phyloP scores from a whole-genome alignment of 2,797 vertebrate genomes.

The Carapus acus region DNA sequence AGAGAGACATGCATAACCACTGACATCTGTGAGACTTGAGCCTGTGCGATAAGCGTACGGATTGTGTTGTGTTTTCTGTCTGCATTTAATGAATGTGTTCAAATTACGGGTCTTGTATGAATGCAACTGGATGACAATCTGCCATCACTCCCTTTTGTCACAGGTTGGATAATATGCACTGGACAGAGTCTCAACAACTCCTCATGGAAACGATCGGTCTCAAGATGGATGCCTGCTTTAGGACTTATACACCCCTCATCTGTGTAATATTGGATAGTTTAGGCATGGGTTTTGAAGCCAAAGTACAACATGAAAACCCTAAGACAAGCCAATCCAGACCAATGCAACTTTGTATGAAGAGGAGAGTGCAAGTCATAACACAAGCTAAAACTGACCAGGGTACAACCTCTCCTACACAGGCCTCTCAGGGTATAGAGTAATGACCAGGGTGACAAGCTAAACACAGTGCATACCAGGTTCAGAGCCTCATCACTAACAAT shows the following conservation, averaged over 20 bases:
- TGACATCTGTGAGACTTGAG: slow-evolving; percentile 40
- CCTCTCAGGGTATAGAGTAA: slow-evolving; percentile 70
- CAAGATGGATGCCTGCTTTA: slow-evolving; percentile 75
- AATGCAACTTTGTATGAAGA: slow-evolving; percentile 30
- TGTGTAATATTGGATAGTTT: slow-evolving; percentile 30
- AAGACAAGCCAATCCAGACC: slow-evolving; percentile 45
- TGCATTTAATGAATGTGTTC: too few relatives aligned
- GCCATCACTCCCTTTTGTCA: slow-evolving; percentile 70
- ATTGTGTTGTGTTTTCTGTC: slow-evolving; percentile 20
- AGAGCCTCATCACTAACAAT: slow-evolving; percentile 49
- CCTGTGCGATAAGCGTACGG: slow-evolving; percentile 16
- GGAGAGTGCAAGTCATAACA: slow-evolving; percentile 69
- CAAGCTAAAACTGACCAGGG: slow-evolving; percentile 70
- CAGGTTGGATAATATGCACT: slow-evolving; percentile 66
- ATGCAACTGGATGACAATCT: slow-evolving; percentile 27
- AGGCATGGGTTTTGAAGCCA: slow-evolving; percentile 37
- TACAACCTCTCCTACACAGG: slow-evolving; percentile 70
- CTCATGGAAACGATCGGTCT: slow-evolving; percentile 70
- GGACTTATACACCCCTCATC: slow-evolving; percentile 68
- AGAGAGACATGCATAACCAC: slow-evolving; percentile 50
- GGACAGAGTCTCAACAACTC: slow-evolving; percentile 73
- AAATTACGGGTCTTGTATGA: slow-evolving; percentile 23
- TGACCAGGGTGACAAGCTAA: slow-evolving; percentile 68
- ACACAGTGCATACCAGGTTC: slow-evolving; percentile 69
- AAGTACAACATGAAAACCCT: slow-evolving; percentile 34